Conservation (phyloP, 2,113 vertebrate genomes). For the Pelusios castaneus region DNA sequence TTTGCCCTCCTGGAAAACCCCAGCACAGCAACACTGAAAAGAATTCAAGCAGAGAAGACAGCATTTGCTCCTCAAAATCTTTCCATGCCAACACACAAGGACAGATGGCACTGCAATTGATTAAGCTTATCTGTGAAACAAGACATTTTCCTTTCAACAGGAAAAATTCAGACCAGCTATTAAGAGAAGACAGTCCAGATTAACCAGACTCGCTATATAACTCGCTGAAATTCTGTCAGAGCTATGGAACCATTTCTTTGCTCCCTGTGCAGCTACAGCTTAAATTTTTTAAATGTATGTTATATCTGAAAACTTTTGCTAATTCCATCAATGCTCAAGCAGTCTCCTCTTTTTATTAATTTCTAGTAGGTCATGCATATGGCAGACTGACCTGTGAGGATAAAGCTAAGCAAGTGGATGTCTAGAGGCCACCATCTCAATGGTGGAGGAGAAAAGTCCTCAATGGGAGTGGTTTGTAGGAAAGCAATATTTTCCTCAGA, state of each 20-base stretch:
- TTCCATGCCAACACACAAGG: not conserved
- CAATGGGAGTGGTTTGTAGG: not conserved
- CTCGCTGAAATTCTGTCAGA: not conserved
- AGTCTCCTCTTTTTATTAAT: not conserved
- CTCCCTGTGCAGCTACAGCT: not conserved
- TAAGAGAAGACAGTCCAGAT: not conserved
- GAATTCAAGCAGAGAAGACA: not conserved
- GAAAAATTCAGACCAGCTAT: not conserved
- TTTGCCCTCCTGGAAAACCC: not conserved
- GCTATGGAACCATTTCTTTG: not conserved
- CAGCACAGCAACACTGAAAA: not conserved
- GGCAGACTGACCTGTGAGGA: not conserved
- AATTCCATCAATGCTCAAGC: not conserved
- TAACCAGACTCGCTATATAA: not conserved
- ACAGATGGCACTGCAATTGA: not conserved
- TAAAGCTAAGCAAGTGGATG: not conserved
- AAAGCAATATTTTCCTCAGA: not conserved
- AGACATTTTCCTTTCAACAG: not conserved
- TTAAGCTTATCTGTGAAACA: not conserved
- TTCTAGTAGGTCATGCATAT: not conserved
- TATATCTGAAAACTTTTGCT: not conserved
- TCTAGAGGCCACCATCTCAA: not conserved
- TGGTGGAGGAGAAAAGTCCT: not conserved
- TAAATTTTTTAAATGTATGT: not conserved
- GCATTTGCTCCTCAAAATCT: not conserved